Conservation (phyloP, 2,888 invertebrate genomes). For the Hartigia nigra region DNA sequence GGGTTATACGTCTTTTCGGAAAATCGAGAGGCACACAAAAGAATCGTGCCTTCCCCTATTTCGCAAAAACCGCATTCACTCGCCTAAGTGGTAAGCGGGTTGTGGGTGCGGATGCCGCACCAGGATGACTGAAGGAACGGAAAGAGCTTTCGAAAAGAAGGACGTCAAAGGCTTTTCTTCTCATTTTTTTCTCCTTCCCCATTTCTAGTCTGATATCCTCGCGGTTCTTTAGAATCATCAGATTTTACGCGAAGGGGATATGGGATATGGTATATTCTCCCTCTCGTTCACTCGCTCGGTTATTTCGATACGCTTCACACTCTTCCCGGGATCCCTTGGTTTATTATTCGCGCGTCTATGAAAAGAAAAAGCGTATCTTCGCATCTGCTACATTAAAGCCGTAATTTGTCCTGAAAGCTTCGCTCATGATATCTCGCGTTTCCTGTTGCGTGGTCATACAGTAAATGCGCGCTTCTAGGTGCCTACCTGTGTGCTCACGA, state of each 20-base stretch:
- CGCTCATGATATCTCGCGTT: slow-evolving; percentile 16
- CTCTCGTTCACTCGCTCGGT: neutral
- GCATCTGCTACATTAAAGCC: slow-evolving; percentile 34
- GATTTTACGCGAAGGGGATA: neutral
- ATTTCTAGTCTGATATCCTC: neutral
- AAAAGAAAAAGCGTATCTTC: slow-evolving; percentile 7
- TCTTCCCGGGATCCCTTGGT: neutral
- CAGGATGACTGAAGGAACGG: neutral
- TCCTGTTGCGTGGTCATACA: neutral
- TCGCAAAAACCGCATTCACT: neutral
- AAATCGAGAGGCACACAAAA: neutral
- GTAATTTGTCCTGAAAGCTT: slow-evolving; percentile 44
- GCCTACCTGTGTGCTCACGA: neutral
- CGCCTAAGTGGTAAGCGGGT: neutral
- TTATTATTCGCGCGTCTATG: neutral
- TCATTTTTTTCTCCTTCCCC: neutral
- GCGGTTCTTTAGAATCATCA: neutral
- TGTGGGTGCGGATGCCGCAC: neutral
- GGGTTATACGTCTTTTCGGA: neutral
- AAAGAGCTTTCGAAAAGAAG: neutral
- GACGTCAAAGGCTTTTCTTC: neutral
- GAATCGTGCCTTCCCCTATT: neutral
- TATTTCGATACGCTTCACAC: neutral
- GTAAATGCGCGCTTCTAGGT: neutral
- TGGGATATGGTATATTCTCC: neutral